Evolutionary conservation across 2,797 vertebrate species (phyloP).

Genomic region (Clarias laeviceps): DNA sequence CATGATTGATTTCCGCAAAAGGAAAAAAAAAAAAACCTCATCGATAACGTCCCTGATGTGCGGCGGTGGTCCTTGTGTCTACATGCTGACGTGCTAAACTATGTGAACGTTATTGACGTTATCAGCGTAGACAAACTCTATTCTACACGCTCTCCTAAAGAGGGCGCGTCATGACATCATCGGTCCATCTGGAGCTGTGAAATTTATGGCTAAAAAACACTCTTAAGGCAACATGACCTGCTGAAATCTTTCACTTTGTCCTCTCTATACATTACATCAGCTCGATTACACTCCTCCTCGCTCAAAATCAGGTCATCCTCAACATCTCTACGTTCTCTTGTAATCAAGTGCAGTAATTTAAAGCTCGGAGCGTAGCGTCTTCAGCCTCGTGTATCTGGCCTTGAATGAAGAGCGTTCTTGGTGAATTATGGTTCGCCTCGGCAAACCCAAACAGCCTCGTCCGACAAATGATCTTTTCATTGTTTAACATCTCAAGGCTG

Average conservation of each 20-base stretch:
- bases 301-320: background rate
- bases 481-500: slow-evolving; percentile 71
- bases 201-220: slow-evolving; percentile 12
- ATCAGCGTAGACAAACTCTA: background rate
- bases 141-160: background rate
- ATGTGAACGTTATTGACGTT: background rate
- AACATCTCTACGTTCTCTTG: background rate
- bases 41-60: slow-evolving; percentile 19
- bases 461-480: slow-evolving; percentile 59
- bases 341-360: background rate
- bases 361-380: background rate
- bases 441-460: slow-evolving; percentile 50
- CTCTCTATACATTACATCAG: background rate
- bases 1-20: slow-evolving; percentile 55
- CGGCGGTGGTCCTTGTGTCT: background rate
- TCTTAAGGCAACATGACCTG: slow-evolving; percentile 25
- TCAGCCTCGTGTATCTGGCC: slow-evolving; percentile 56
- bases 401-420: slow-evolving; percentile 48
- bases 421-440: slow-evolving; percentile 53
- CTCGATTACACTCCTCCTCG: background rate
- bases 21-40: slow-evolving; percentile 4
- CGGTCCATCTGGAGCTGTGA: background rate
- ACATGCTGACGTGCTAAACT: background rate
- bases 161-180: slow-evolving; percentile 6
- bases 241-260: slow-evolving; percentile 13